These are phyloP conservation scores for Sinohyriopsis cumingii DNA, from an alignment of 2,888 invertebrate species.

Conservation along the genomic window DNA sequence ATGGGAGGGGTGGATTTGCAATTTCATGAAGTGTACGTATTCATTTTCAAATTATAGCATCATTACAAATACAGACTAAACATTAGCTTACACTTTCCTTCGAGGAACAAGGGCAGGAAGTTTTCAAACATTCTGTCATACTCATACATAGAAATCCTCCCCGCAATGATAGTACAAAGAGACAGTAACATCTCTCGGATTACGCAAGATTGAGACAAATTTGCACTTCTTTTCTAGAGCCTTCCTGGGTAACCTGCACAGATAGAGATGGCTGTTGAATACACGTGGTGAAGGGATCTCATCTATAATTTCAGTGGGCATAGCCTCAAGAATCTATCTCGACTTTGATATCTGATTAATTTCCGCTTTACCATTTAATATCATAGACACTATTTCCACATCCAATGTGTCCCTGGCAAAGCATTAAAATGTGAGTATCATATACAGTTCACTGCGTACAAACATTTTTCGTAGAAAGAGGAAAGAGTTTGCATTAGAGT, in stretches of 20 bases:
- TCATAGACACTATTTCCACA: conserved; percentile 29
- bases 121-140: conserved; percentile 41
- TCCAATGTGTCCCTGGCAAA: conserved; percentile 31
- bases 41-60: no score
- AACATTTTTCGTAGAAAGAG: no score
- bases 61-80: no score
- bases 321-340: conserved; percentile 18
- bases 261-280: conserved; percentile 24
- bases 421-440: no score
- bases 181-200: conserved; percentile 35
- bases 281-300: conserved; percentile 17
- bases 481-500: no score
- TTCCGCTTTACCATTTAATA: conserved; percentile 16
- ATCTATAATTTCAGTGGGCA: conserved; percentile 16
- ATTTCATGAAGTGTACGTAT: no score
- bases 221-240: conserved; percentile 23
- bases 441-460: no score
- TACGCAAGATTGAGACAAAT: conserved; percentile 23
- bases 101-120: conserved; percentile 34
- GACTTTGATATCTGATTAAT: conserved; percentile 11
- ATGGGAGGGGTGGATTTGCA: no score
- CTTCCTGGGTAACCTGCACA: conserved; percentile 21
- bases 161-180: conserved; percentile 26
- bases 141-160: conserved; percentile 23
- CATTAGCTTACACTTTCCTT: conserved; percentile 35